Evolutionary conservation across 2,888 invertebrate species (phyloP).

Genomic region (Aphodius granarius): DNA sequence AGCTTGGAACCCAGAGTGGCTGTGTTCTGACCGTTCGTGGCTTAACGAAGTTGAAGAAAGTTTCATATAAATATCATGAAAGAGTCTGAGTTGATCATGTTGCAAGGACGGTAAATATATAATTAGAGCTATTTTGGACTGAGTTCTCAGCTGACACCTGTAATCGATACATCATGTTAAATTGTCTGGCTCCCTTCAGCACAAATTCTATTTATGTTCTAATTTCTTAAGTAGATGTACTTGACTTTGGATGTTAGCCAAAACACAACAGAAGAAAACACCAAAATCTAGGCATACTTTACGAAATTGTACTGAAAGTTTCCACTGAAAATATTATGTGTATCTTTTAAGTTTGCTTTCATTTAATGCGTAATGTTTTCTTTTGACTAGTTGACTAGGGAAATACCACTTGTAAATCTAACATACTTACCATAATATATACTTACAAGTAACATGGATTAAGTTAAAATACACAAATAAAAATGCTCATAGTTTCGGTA

Average conservation of each 20-base stretch:
- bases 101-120: too few species aligned
- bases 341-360: too few species aligned
- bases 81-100: too few species aligned
- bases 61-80: too few species aligned
- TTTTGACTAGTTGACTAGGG: neutral
- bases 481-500: slow-evolving; percentile 44
- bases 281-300: neutral
- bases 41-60: too few species aligned
- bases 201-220: neutral
- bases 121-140: neutral
- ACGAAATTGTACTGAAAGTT: neutral
- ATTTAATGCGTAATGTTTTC: neutral
- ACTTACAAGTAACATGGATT: neutral
- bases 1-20: too few species aligned
- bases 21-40: too few species aligned
- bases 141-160: neutral
- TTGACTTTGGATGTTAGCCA: neutral
- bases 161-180: neutral
- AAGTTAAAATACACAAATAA: slow-evolving; percentile 14
- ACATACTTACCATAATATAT: neutral
- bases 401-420: neutral
- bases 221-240: neutral
- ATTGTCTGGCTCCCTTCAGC: neutral
- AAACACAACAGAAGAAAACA: neutral
- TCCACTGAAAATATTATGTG: too few species aligned